phyloP scores from a whole-genome alignment of 2,113 vertebrate species.

The Nycticorax nycticorax region DNA sequence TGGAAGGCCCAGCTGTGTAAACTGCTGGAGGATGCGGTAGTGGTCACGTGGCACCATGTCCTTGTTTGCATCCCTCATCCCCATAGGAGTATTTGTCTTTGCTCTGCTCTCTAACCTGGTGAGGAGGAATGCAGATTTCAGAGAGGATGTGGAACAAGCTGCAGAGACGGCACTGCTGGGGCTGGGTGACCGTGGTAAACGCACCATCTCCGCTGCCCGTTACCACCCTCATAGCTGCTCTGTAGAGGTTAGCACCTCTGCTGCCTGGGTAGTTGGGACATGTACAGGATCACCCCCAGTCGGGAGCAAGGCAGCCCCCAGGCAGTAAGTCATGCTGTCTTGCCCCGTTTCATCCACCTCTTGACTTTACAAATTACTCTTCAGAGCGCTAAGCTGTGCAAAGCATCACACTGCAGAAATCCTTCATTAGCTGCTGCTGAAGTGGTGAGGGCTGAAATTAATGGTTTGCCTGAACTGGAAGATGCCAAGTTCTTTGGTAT shows the following conservation, averaged over 20 bases:
- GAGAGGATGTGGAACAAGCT: neutral
- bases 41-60: neutral
- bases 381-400: neutral
- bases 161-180: neutral
- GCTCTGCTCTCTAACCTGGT: neutral
- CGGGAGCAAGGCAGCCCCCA: neutral
- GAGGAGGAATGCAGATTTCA: neutral
- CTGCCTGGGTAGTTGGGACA: neutral
- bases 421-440: neutral
- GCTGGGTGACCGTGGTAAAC: neutral
- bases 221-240: neutral
- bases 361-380: neutral
- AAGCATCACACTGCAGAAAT: neutral
- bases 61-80: neutral
- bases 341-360: neutral
- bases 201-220: neutral
- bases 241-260: accelerated
- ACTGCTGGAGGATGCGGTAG: neutral
- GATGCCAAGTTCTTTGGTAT: neutral
- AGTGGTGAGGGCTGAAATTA: neutral
- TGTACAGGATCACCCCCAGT: neutral
- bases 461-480: neutral
- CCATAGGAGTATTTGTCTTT: neutral
- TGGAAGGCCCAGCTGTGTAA: neutral
- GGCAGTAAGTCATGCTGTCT: neutral